phyloP scores from a whole-genome alignment of 2,797 vertebrate species.

The Babyrousa celebensis region DNA sequence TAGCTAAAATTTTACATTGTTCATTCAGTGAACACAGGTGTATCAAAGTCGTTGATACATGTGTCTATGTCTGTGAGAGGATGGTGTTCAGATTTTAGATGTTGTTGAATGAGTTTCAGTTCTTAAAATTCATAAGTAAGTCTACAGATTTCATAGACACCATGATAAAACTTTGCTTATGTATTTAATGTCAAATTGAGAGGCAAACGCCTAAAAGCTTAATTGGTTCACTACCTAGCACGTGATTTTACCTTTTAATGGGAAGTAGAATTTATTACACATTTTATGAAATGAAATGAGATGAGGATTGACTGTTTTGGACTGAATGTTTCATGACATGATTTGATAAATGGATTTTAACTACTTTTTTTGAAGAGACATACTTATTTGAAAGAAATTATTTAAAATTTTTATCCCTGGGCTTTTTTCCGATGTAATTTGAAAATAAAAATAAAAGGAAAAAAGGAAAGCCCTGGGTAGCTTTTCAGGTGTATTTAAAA shows the following conservation, averaged over 20 bases:
- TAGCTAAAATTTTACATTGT: neutral
- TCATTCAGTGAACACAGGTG: neutral
- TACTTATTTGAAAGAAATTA: constrained; percentile 49
- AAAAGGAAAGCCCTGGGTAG: neutral
- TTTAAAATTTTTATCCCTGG: neutral
- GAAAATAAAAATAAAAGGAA: neutral
- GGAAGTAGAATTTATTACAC: neutral
- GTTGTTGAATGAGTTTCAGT: neutral
- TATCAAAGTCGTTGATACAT: neutral
- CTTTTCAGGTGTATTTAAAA: neutral
- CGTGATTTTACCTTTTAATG: constrained; percentile 32
- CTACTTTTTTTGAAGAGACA: neutral
- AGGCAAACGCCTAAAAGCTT: neutral
- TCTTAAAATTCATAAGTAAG: constrained; percentile 9
- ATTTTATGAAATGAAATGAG: constrained; percentile 39
- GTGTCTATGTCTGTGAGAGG: neutral
- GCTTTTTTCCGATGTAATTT: neutral
- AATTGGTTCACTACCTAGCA: neutral
- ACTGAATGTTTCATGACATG: constrained; percentile 61
- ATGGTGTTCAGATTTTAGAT: neutral
- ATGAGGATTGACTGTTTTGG: neutral
- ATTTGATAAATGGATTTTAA: constrained; percentile 34
- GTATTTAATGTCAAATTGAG: neutral
- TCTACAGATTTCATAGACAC: neutral
- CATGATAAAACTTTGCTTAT: neutral